Conservation (phyloP, 1,140 invertebrate species). For the Aleiodes sp. region DNA sequence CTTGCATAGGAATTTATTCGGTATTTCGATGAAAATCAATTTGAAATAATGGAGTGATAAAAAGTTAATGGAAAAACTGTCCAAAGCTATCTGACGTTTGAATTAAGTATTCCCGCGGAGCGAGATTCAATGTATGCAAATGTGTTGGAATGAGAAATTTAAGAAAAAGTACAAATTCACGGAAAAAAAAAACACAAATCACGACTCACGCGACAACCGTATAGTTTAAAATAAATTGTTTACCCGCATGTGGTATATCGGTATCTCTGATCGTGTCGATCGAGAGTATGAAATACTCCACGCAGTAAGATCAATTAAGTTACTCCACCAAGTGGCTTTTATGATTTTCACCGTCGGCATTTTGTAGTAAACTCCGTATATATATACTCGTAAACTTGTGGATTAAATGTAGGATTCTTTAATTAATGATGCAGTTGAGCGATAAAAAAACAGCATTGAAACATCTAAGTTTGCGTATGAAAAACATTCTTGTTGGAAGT, state of each 20-base stretch:
- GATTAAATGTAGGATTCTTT: neutral
- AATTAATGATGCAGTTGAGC: neutral
- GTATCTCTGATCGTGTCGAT: conserved; percentile 30
- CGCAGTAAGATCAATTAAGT: neutral
- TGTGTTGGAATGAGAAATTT: no score
- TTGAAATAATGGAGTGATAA: neutral
- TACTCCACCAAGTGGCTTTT: neutral
- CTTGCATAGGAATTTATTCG: neutral
- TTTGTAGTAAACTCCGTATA: neutral
- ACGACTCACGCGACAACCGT: neutral
- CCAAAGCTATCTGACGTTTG: neutral
- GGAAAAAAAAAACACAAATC: neutral
- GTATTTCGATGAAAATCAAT: neutral
- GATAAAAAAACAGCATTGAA: no score
- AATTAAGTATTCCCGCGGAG: neutral
- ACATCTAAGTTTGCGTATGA: no score
- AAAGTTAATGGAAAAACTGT: conserved; percentile 6
- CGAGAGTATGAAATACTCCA: neutral
- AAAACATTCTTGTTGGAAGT: no score
- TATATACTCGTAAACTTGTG: neutral
- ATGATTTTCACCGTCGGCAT: neutral
- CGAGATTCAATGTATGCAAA: neutral
- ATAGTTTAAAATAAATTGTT: conserved; percentile 14
- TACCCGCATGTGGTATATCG: conserved; percentile 10
- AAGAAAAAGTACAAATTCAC: neutral